Percentiles rank a stretch among this genome's conserved stretches.
phyloP scores from a whole-genome alignment of 1,140 invertebrate genomes.

The Plectrocnemia conspersa region DNA sequence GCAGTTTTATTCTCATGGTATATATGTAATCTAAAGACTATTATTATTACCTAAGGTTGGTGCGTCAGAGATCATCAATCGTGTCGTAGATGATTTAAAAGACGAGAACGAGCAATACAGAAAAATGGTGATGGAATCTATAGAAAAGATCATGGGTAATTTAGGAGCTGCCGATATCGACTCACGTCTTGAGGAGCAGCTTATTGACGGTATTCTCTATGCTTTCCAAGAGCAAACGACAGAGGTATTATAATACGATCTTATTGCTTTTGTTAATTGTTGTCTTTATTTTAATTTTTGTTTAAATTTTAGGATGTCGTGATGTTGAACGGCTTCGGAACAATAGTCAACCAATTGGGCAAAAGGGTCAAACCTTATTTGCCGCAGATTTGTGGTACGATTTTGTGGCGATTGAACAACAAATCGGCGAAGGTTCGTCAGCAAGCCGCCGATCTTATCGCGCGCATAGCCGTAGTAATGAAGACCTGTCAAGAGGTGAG shows the following conservation, averaged over 20 bases:
- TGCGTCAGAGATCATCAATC: conserved; percentile 96
- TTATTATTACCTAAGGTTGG: conserved; percentile 60
- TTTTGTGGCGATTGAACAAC: conserved; percentile 98
- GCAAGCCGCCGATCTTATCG: conserved; percentile 98
- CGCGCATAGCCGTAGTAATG: conserved; percentile 97
- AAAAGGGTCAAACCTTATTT: conserved; percentile 97
- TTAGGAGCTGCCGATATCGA: conserved; percentile 97
- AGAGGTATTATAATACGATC: conserved; percentile 59
- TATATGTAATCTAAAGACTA: background rate
- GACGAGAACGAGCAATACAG: conserved; percentile 99
- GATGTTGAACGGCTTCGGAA: conserved; percentile 99
- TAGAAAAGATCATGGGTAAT: conserved; percentile 98
- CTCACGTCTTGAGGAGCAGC: conserved; percentile 93
- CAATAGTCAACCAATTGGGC: conserved; percentile 95
- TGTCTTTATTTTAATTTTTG: conserved; percentile 14
- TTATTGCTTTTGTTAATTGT: conserved; percentile 25
- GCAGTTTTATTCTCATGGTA: no score
- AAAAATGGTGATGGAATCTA: conserved; percentile 99
- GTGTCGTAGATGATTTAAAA: conserved; percentile 98
- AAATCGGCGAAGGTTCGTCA: conserved; percentile 99
- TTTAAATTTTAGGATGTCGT: conserved; percentile 84
- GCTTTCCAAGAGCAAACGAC: conserved; percentile 99
- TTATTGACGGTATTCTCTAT: conserved; percentile 98
- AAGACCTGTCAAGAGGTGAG: conserved; percentile 95
- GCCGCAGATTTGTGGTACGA: conserved; percentile 99